These are phyloP conservation scores for Cordylochernes scorpioides DNA, from an alignment of 2,888 invertebrate genomes.

Conservation along the genomic window DNA sequence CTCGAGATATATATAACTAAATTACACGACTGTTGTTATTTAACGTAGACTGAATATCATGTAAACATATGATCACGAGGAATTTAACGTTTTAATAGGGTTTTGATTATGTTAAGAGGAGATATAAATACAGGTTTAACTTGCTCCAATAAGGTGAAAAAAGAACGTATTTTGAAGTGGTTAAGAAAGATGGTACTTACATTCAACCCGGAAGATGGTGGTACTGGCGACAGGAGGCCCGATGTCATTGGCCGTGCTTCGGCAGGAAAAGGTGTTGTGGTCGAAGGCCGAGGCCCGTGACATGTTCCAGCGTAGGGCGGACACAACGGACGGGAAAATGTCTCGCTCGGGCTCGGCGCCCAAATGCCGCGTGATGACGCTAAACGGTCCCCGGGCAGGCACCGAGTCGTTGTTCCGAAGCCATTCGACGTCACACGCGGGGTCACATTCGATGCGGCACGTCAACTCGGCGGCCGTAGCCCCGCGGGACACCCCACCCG, in stretches of 20 bases:
- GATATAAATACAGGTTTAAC: no score
- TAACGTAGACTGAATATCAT: no score
- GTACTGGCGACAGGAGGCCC: constrained; percentile 54
- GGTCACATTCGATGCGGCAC: constrained; percentile 67
- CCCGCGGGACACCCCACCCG: constrained; percentile 39
- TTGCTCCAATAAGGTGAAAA: no score
- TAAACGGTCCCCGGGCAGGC: constrained; percentile 8
- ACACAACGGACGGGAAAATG: constrained; percentile 45
- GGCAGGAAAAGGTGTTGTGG: constrained; percentile 15
- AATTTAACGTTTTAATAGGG: no score
- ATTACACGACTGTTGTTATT: no score
- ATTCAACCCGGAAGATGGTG: constrained; percentile 62
- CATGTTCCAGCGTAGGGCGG: constrained; percentile 10
- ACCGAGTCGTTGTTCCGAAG: constrained; percentile 37
- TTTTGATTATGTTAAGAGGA: no score
- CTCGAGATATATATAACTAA: no score
- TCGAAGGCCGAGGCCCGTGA: constrained; percentile 11
- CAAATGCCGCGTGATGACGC: constrained; percentile 21
- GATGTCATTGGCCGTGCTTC: constrained; percentile 22
- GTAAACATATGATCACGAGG: no score
- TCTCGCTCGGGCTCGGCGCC: constrained; percentile 27
- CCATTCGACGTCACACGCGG: constrained; percentile 59
- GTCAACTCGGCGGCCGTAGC: constrained; percentile 36
- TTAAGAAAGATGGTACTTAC: no score
- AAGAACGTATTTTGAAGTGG: no score